Percentiles rank a stretch among this genome's conserved stretches.
Evolutionary conservation across 2,797 vertebrate species (phyloP).

Genomic region (Synaphobranchus kaupii): DNA sequence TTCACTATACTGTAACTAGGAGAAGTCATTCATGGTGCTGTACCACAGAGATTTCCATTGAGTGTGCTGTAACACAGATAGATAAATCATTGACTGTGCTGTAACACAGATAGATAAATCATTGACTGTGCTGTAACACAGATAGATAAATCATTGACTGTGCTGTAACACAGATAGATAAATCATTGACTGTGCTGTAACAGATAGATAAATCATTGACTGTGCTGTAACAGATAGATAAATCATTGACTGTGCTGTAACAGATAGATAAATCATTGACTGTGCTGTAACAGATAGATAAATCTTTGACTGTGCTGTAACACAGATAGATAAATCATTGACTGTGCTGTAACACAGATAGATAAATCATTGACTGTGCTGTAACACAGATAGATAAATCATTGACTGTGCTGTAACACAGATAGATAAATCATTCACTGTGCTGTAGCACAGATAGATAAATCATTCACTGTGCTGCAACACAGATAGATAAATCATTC

Average conservation of each 20-base stretch:
- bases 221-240: neutral
- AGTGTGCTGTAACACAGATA: neutral
- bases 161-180: neutral
- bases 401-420: neutral
- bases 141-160: neutral
- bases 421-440: neutral
- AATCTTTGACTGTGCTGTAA: neutral
- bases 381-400: neutral
- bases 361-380: neutral
- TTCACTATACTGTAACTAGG: neutral
- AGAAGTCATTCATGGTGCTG: neutral
- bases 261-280: neutral
- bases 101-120: neutral
- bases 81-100: neutral
- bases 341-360: neutral
- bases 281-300: neutral
- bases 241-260: neutral
- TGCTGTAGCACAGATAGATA: neutral
- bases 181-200: neutral
- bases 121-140: neutral
- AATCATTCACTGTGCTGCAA: neutral
- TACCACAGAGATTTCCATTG: neutral
- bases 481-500: neutral
- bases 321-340: no score
- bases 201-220: neutral